Conservation (phyloP, 1,140 invertebrate species). For the Matsumurasca onukii region DNA sequence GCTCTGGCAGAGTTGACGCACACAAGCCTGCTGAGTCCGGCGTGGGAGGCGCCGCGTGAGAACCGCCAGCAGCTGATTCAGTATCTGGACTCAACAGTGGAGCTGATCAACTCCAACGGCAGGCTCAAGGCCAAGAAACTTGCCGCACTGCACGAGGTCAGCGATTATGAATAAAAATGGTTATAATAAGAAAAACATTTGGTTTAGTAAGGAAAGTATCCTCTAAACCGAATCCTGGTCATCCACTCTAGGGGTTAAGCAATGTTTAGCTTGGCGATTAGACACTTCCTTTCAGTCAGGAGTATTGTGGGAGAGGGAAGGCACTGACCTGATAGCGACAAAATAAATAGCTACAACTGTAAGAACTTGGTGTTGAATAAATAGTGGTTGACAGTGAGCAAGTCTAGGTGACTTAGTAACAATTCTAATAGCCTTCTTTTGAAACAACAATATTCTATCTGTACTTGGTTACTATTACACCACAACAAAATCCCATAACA, state of each 20-base stretch:
- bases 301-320: not conserved
- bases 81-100: slow-evolving; percentile 66
- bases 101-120: slow-evolving; percentile 66
- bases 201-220: slow-evolving; percentile 36
- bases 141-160: slow-evolving; percentile 63
- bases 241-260: not conserved
- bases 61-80: slow-evolving; percentile 63
- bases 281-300: not conserved
- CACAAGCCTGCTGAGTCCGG: slow-evolving; percentile 68
- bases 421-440: too few species aligned
- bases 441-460: too few species aligned
- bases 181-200: slow-evolving; percentile 41
- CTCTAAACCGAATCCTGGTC: not conserved
- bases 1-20: slow-evolving; percentile 68
- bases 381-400: too few species aligned
- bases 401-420: too few species aligned
- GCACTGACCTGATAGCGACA: not conserved
- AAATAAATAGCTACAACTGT: too few species aligned
- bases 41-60: slow-evolving; percentile 64
- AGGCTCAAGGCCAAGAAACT: slow-evolving; percentile 72
- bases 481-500: too few species aligned
- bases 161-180: not conserved
- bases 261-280: not conserved
- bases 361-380: too few species aligned
- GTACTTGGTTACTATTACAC: too few species aligned